Base-by-base conservation (phyloP, 1,140 invertebrate species). In the Delia radicum region DNA sequence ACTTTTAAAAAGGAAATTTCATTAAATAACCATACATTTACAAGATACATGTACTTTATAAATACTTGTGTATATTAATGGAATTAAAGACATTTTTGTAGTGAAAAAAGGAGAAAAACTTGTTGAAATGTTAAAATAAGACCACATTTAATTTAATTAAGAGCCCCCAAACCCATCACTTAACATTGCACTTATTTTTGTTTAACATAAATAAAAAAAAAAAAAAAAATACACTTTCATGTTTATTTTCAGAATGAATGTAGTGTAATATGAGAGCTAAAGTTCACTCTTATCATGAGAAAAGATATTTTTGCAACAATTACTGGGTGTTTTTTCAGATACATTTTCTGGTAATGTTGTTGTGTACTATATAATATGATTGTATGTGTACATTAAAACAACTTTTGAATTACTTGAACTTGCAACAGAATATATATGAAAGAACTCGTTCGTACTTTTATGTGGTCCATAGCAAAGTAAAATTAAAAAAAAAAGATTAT, bases 111-210 rank as follows among this genome's bases (percentile, higher is more conserved):
- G n/a, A n/a, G n/a, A n/a, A n/a, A n/a, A n/a, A n/a, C n/a, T n/a
- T n/a, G n/a, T n/a, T 21, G 24, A 21, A 55, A 55, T 55, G n/a
- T 69, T 33, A 21, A 21, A 33, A 29, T 31, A 18, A 37, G 29
- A 69, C 65, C 65, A 69, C 65, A 69, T 18, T 69, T 69, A 69
- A 69, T 69, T 69, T 69, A 69, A 69, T 69, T 69, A 69, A 69
- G 65, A 33, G 31, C 65, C 65, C n/a, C n/a, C 65, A 69, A 69
- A 69, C 29, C 65, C 65, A 69, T 21, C 65, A 37, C 65, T 69
- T 29, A 29, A 67, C 65, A 69, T 37, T 69, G 29, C 65, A 69
- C 63, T 67, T 67, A 18, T 31, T 67, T 28, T 13, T 69, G 65
- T n/a, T 21, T 18, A 55, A 69, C 31, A 10, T 6, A 69, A 37